Conservation (phyloP, 2,113 vertebrate genomes). For the Pachycephala philippinensis region DNA sequence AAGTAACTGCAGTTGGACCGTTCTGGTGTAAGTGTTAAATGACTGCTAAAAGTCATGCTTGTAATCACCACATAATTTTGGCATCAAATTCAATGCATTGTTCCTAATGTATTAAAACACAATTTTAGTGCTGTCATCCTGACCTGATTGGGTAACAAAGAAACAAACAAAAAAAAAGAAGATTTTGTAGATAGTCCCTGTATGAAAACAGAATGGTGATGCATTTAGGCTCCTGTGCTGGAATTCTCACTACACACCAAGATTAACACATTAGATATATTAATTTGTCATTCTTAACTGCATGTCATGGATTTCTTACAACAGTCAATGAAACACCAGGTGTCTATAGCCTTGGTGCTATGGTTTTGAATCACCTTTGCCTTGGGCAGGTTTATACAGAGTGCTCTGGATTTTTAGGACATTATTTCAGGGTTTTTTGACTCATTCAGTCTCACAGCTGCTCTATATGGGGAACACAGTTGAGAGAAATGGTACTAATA, state of each 20-base stretch:
- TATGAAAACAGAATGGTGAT: neutral
- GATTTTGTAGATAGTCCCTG: neutral
- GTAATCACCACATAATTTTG: neutral
- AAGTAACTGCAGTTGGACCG: neutral
- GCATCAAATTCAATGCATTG: neutral
- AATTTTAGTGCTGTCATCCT: neutral
- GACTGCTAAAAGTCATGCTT: neutral
- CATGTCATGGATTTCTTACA: neutral
- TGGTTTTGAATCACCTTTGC: neutral
- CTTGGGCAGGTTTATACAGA: neutral
- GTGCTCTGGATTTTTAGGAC: neutral
- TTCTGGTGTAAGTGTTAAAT: neutral
- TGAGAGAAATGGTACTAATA: neutral
- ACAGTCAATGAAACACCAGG: neutral
- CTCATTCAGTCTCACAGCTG: neutral
- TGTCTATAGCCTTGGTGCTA: neutral
- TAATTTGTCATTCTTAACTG: neutral
- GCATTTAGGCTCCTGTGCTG: neutral
- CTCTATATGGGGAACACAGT: neutral
- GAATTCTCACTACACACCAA: neutral
- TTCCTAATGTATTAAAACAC: neutral
- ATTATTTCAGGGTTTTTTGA: neutral
- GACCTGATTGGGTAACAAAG: neutral
- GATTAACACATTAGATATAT: neutral
- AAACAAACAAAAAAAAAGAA: neutral